A percentile compares a stretch with the other conserved stretches of the same genome.
phyloP scores from a whole-genome alignment of 1,140 invertebrate genomes.

The Dolichoris vasculosae region DNA sequence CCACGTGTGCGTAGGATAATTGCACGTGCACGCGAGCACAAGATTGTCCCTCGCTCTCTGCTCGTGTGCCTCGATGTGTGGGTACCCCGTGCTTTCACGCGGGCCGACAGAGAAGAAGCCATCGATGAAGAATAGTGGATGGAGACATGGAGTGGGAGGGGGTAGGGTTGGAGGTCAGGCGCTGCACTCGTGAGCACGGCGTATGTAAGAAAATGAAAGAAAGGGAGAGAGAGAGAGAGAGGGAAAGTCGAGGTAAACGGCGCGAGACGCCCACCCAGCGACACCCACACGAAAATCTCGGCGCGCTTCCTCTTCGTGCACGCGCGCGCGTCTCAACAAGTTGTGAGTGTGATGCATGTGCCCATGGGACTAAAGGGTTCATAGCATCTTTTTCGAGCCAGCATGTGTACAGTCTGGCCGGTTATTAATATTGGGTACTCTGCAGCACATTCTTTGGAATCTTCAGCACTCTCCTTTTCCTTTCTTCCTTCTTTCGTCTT shows the following conservation, averaged over 20 bases:
- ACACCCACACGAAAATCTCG: conserved; percentile 64
- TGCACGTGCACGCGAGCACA: conserved; percentile 57
- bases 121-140: conserved; percentile 31
- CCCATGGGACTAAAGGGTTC: conserved; percentile 48
- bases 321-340: background rate
- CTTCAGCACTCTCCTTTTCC: conserved; percentile 16
- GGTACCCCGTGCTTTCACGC: conserved; percentile 49
- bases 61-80: conserved; percentile 63
- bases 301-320: conserved; percentile 53
- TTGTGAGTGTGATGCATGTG: background rate
- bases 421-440: conserved; percentile 40
- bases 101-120: conserved; percentile 53
- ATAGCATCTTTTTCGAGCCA: conserved; percentile 54
- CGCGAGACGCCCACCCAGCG: conserved; percentile 70
- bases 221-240: conserved; percentile 53
- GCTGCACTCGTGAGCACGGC: conserved; percentile 55
- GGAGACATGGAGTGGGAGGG: conserved; percentile 54
- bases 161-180: conserved; percentile 67
- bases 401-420: background rate
- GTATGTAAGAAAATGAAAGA: background rate
- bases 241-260: conserved; percentile 56
- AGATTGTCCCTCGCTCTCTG: conserved; percentile 59
- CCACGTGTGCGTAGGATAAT: conserved; percentile 74
- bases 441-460: conserved; percentile 35
- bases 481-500: background rate